Conservation (phyloP, 2,888 invertebrate genomes). For the Pristionchus mayeri region DNA sequence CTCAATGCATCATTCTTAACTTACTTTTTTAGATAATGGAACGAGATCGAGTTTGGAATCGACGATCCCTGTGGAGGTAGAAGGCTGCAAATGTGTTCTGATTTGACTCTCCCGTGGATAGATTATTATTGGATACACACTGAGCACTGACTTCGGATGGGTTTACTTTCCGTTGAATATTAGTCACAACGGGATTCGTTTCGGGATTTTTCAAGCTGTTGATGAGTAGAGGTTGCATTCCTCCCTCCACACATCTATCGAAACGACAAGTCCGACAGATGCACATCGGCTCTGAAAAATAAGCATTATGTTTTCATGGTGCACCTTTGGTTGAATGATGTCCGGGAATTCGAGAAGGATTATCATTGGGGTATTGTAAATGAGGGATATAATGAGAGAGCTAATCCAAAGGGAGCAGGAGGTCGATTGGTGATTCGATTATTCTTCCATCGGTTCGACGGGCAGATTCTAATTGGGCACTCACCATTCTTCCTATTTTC, state of each 20-base stretch:
- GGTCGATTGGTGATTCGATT: too few species aligned
- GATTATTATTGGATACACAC: too few species aligned
- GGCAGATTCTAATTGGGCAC: neutral
- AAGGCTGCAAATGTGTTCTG: neutral
- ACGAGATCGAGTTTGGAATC: neutral
- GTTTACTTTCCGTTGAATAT: neutral
- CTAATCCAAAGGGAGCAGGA: too few species aligned
- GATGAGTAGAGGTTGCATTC: constrained; percentile 68
- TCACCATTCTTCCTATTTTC: neutral
- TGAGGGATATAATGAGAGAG: too few species aligned
- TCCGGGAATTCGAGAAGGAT: too few species aligned
- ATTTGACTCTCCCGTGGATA: too few species aligned
- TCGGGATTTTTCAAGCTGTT: neutral
- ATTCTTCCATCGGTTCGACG: too few species aligned
- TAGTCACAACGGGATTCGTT: neutral
- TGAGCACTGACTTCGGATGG: neutral
- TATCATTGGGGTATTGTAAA: too few species aligned
- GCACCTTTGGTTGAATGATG: too few species aligned
- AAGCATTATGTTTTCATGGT: too few species aligned
- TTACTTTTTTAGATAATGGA: neutral
- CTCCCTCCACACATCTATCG: constrained; percentile 64
- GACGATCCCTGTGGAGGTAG: neutral
- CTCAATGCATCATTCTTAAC: too few species aligned
- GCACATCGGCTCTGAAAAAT: constrained; percentile 60
- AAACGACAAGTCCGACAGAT: constrained; percentile 68